A percentile compares a stretch with the other conserved stretches of the same genome.
Conservation (phyloP, 2,797 vertebrate species). For the Tiaroga cobitis region DNA sequence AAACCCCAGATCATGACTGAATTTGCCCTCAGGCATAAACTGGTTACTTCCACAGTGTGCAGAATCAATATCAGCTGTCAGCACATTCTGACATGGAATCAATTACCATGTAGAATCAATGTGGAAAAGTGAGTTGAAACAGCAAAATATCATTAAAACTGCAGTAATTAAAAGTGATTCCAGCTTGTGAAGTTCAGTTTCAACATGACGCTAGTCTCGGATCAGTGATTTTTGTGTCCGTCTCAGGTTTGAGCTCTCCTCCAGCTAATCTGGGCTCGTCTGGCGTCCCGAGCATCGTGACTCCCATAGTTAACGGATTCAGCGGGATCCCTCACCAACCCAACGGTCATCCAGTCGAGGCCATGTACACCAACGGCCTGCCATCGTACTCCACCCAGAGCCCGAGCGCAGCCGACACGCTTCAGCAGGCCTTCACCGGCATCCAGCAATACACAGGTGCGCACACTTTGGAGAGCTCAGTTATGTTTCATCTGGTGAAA, state of each 20-base stretch:
- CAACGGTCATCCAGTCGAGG: slow-evolving; percentile 83
- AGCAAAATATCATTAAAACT: slow-evolving; percentile 21
- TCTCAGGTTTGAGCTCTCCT: slow-evolving; percentile 81
- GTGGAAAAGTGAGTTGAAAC: slow-evolving; percentile 25
- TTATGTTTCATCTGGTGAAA: not conserved
- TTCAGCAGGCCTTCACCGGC: slow-evolving; percentile 84
- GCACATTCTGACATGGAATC: slow-evolving; percentile 33
- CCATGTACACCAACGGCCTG: slow-evolving; percentile 84
- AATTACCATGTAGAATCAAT: slow-evolving; percentile 27
- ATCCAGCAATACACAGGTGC: slow-evolving; percentile 88
- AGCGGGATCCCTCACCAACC: slow-evolving; percentile 82
- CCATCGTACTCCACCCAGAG: slow-evolving; percentile 84
- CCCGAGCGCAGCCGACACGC: slow-evolving; percentile 81
- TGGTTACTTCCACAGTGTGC: not conserved
- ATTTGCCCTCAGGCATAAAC: slow-evolving; percentile 23
- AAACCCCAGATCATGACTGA: slow-evolving; percentile 20
- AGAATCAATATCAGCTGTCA: slow-evolving; percentile 35
- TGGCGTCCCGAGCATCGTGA: slow-evolving; percentile 78
- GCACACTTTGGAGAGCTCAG: not conserved
- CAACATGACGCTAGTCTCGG: not conserved
- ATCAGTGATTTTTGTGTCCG: not conserved
- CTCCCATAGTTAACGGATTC: slow-evolving; percentile 84
- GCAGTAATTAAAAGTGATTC: slow-evolving; percentile 33
- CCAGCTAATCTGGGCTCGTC: slow-evolving; percentile 80
- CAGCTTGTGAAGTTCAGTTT: slow-evolving; percentile 31